Base-by-base conservation (phyloP, 2,888 invertebrate species). In the Andrena flavipes region DNA sequence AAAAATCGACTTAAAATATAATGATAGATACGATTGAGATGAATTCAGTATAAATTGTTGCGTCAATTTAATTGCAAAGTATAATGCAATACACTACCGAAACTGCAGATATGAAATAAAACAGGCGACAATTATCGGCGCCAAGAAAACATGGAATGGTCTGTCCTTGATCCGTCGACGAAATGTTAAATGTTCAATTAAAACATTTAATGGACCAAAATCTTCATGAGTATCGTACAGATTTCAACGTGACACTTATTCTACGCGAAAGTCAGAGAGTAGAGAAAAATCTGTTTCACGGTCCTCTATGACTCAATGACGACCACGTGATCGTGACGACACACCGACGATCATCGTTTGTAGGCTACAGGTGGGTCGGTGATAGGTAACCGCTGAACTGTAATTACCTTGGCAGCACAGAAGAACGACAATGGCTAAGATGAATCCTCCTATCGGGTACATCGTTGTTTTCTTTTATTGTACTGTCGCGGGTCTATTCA, bases 261-360 rank as follows among this genome's bases (percentile, higher is more conserved):
- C 23, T 48, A 6, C 7, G 23, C 5, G 29, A 70, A 23, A 54
- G 54, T 54, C 54, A 13, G 13, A 13, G 42, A 8, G 5, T 10
- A 0, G 71, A 10, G 16, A n/a, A 49, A 78, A 87, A 85, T 83
- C 72, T 65, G 83, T 84, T 87, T 60, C 29, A 30, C 7, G 2
- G 33, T 59, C 64, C 23, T 10, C 42, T 35, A 48, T 88, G 87
- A 88, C 81, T 88, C 87, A 88, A 76, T 75, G 80, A 16, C 26
- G 42, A 5, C 80, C 88, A 87, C 80, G 81, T 84, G 88, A 88
- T 64, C 62, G 63, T 77, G 85, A 83, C 81, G 77, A 68, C 56
- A 72, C 79, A 67, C 20, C 10, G 69, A 42, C 48, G 30, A 42
- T n/a, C 49, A 30, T 35, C 48, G 16, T 30, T 29, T 48, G 26